These are phyloP conservation scores for Coelogynopora nodosa DNA, from an alignment of 2,888 invertebrate genomes.

Conservation along the genomic window DNA sequence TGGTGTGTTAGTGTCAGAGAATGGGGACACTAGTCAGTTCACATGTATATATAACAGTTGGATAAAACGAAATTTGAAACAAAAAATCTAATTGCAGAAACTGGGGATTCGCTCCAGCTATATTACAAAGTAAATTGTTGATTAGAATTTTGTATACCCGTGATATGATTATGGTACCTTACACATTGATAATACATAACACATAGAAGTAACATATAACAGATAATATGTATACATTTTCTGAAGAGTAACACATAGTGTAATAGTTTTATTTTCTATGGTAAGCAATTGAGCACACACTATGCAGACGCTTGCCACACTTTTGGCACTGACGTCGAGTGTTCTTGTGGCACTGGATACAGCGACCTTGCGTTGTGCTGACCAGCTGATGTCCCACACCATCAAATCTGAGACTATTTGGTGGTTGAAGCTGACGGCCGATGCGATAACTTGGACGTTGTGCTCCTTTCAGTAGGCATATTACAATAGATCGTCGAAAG, in stretches of 20 bases:
- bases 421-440: neutral
- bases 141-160: neutral
- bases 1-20: neutral
- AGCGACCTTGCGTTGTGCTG: slow-evolving; percentile 31
- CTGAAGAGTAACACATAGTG: neutral
- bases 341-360: neutral
- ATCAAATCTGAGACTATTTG: slow-evolving; percentile 13
- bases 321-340: slow-evolving; percentile 3
- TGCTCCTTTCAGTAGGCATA: slow-evolving; percentile 7
- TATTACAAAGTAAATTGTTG: neutral
- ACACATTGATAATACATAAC: neutral
- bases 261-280: neutral
- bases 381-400: slow-evolving; percentile 11
- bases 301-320: slow-evolving; percentile 14
- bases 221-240: neutral
- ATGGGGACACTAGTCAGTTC: neutral
- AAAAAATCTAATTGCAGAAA: neutral
- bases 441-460: neutral
- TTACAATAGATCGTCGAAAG: neutral
- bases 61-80: neutral
- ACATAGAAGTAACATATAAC: neutral
- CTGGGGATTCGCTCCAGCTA: neutral
- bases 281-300: neutral
- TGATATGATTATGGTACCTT: neutral
- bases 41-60: neutral